Evolutionary conservation across 1,140 invertebrate species (phyloP).

Genomic region (Drosophila tani): DNA sequence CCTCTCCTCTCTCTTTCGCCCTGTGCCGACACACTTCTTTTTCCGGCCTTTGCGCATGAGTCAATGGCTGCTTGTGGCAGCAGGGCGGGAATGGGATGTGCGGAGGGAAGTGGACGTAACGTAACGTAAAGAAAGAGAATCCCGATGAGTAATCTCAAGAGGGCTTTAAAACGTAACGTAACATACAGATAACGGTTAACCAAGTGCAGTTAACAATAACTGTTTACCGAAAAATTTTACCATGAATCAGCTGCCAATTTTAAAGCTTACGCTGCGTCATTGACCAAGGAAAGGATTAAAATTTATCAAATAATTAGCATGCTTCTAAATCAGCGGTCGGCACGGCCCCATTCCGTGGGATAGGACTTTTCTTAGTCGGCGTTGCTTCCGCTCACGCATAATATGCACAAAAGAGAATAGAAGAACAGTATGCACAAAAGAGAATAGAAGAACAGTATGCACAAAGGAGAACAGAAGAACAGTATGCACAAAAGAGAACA

Average conservation of each 20-base stretch:
- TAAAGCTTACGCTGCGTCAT: neutral
- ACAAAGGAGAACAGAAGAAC: no score
- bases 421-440: no score
- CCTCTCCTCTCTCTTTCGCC: constrained; percentile 7
- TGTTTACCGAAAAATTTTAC: neutral
- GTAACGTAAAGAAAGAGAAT: neutral
- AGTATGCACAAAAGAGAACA: no score
- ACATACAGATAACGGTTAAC: neutral
- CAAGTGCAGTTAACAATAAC: neutral
- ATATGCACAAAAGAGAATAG: no score
- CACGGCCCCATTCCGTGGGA: no score
- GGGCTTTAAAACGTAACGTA: neutral
- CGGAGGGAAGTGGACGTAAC: neutral
- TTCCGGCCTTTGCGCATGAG: constrained; percentile 63
- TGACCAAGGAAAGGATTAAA: neutral
- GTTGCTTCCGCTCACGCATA: no score
- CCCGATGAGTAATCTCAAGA: constrained; percentile 18
- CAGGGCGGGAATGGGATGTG: neutral
- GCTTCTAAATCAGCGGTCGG: no score
- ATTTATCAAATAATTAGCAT: no score
- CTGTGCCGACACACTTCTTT: constrained; percentile 18
- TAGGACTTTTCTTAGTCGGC: no score
- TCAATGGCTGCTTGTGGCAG: constrained; percentile 48
- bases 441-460: no score
- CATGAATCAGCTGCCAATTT: constrained; percentile 2